These are phyloP conservation scores for Scaptomyza parva DNA, from an alignment of 2,888 invertebrate genomes.

Conservation along the genomic window DNA sequence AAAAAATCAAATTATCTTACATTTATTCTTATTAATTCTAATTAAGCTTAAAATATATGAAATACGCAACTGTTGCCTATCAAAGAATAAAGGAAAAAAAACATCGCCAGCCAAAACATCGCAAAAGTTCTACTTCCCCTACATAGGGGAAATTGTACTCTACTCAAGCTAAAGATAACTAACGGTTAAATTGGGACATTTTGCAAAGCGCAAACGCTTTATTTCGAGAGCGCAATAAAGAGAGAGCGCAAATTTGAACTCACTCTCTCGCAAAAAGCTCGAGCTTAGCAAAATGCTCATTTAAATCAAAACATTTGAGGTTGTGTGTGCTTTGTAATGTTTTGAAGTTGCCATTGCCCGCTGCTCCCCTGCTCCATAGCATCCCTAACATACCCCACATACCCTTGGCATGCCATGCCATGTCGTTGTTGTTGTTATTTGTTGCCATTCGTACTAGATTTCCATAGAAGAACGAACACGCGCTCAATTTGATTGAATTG, in stretches of 20 bases:
- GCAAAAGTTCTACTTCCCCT: neutral
- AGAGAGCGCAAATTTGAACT: slow-evolving; percentile 1
- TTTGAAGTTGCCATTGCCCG: slow-evolving; percentile 35
- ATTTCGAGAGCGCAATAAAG: neutral
- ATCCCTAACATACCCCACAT: neutral
- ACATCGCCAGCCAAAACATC: slow-evolving; percentile 9
- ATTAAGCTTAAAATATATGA: neutral
- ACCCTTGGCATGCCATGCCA: too few species aligned
- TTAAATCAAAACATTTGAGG: slow-evolving; percentile 64
- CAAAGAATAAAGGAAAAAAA: neutral
- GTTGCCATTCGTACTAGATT: slow-evolving; percentile 55
- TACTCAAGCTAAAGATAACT: slow-evolving; percentile 38
- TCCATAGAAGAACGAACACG: slow-evolving; percentile 53
- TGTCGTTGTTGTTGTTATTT: slow-evolving; percentile 36
- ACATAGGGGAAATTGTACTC: neutral
- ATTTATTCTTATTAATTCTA: too few species aligned
- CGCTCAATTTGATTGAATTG: slow-evolving; percentile 74
- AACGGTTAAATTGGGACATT: slow-evolving; percentile 63
- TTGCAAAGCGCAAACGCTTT: slow-evolving; percentile 35
- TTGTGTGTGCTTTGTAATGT: slow-evolving; percentile 26
- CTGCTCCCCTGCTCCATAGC: neutral
- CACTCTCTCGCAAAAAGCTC: slow-evolving; percentile 19
- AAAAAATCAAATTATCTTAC: too few species aligned
- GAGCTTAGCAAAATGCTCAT: slow-evolving; percentile 13
- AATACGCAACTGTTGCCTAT: slow-evolving; percentile 1